Evolutionary conservation across 1,140 invertebrate species (phyloP).

Genomic region (Saccostrea cuccullata): DNA sequence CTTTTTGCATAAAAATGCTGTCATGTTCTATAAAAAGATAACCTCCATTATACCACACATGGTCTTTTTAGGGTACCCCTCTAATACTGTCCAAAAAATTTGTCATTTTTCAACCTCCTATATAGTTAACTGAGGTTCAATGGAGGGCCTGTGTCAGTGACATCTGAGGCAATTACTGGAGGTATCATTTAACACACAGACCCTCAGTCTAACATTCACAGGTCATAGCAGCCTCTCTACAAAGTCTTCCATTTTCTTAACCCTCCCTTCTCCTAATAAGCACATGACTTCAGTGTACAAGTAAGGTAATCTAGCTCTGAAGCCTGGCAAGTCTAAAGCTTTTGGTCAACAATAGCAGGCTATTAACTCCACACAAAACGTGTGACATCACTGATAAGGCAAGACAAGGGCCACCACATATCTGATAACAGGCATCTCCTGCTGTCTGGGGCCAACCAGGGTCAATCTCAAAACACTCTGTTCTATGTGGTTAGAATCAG

Average conservation of each 20-base stretch:
- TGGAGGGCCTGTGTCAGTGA: not conserved
- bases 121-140: not conserved
- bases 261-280: not conserved
- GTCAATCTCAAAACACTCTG: not conserved
- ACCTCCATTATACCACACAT: too few species aligned
- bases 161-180: not conserved
- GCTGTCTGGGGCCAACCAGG: not conserved
- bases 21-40: too few species aligned
- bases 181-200: not conserved
- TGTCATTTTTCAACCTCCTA: not conserved
- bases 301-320: not conserved
- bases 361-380: conserved; percentile 12
- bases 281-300: not conserved
- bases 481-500: not conserved
- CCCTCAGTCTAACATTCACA: not conserved
- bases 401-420: conserved; percentile 13
- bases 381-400: conserved; percentile 1
- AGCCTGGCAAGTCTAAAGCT: not conserved
- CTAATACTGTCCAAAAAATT: too few species aligned
- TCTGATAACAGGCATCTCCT: conserved; percentile 1
- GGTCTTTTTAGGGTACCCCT: too few species aligned
- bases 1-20: too few species aligned
- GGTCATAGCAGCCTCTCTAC: not conserved
- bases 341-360: not conserved
- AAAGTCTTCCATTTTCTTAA: not conserved